phyloP scores from a whole-genome alignment of 2,797 vertebrate species.

The Anas flavirostris region DNA sequence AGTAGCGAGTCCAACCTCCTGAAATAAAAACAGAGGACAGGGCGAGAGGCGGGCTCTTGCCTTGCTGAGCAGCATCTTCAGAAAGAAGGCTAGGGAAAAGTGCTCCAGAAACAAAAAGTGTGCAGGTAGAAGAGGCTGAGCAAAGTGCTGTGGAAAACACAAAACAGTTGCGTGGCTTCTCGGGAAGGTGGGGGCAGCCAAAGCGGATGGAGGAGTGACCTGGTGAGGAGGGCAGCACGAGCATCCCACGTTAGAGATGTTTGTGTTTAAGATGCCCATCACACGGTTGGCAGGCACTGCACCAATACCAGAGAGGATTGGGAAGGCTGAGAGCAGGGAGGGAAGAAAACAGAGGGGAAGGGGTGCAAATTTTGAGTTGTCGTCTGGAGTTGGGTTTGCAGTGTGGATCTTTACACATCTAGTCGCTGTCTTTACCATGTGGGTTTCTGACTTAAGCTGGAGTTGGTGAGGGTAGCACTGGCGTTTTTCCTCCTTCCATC shows the following conservation, averaged over 20 bases:
- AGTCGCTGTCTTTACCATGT: accelerated
- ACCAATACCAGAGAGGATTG: not conserved
- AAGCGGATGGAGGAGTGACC: not conserved
- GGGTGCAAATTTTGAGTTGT: not conserved
- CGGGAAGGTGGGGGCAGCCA: not conserved
- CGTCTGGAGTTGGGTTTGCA: not conserved
- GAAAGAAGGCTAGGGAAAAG: not conserved
- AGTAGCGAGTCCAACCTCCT: not conserved
- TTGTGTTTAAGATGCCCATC: not conserved
- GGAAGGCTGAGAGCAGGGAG: not conserved
- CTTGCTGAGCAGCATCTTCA: accelerated
- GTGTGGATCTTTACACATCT: not conserved
- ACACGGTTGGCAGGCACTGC: accelerated
- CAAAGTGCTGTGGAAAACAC: not conserved
- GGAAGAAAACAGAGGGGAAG: not conserved
- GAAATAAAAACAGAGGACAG: not conserved
- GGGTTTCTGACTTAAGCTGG: not conserved
- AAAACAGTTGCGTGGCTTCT: not conserved
- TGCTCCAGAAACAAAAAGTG: not conserved
- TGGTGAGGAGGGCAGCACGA: not conserved
- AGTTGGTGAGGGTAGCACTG: not conserved
- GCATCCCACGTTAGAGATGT: not conserved
- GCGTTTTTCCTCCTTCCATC: not conserved
- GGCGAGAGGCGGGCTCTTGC: accelerated
- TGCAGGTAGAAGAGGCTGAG: not conserved